Evolutionary conservation across 2,113 vertebrate species (phyloP), one percentile per base, ranked within the genome.

Genomic region (Hemichromis elongatus): DNA sequence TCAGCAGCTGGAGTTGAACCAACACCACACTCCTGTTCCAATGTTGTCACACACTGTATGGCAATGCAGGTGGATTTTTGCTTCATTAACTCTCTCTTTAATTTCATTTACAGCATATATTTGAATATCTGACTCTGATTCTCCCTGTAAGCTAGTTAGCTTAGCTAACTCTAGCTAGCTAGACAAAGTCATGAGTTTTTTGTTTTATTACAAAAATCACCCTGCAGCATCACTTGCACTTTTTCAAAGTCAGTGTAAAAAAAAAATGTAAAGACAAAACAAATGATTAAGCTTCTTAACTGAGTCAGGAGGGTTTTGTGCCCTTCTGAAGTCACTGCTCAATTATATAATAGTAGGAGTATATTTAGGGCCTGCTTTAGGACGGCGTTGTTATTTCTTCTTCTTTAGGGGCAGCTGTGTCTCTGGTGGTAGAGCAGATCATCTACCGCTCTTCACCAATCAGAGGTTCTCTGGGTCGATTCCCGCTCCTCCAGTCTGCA

Each of bases 401-500:
- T 55, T n/a, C 14, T 2, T 45, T 10, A 26, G 14, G 40, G 5
- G 5, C 40, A 10, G 40, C 21, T 45, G 66, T 70, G 40, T 42
- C 26, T 70, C 40, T 18, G 66, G 40, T 18, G 13, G 21, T 70
- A 26, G 37, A 45, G 63, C 63, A 16, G 8, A 10, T 70, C 37
- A 70, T 26, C 37, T 45, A 26, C 37, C 24, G 13, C n/a, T n/a
- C n/a, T n/a, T n/a, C n/a, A n/a, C n/a, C n/a, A n/a, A 18, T 70
- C 21, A 70, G 66, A 26, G 21, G 66, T 21, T 59, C 9, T 9
- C 14, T 59, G 28, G 56, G 28, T 18, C 0, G 1, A 9, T 28
- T 8, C 14, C 9, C 0, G 1, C 4, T 30, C 6, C 1, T 57
- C 45, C 26, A 57, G 26, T 57, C 56, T 0, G 4, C 45, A 47